phyloP scores from a whole-genome alignment of 2,797 vertebrate species.

The Ptychadena robeensis region DNA sequence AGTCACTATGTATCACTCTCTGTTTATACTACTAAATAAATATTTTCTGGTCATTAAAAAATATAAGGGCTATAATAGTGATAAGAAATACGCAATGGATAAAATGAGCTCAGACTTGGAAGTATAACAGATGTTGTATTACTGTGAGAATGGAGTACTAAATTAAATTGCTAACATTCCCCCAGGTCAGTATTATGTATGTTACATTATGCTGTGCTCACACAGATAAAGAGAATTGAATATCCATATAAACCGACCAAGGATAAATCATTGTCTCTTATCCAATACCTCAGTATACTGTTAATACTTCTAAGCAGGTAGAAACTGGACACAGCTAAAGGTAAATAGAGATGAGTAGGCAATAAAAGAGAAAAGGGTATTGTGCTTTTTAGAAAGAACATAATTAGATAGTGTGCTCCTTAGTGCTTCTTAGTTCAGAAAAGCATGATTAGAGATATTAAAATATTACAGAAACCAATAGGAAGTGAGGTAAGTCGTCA shows the following conservation, averaged over 20 bases:
- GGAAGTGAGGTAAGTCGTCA: background rate
- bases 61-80: constrained; percentile 12
- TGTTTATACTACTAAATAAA: constrained; percentile 22
- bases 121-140: constrained; percentile 34
- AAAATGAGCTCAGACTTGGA: constrained; percentile 19
- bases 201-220: constrained; percentile 34
- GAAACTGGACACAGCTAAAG: background rate
- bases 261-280: background rate
- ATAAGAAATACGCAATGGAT: constrained; percentile 1
- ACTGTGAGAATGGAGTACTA: constrained; percentile 9
- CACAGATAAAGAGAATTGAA: constrained; percentile 36
- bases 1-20: constrained; percentile 6
- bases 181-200: constrained; percentile 42
- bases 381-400: background rate
- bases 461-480: background rate
- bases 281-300: background rate
- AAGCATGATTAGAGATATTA: background rate
- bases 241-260: constrained; percentile 27
- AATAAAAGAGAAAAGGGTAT: background rate
- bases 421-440: background rate
- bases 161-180: constrained; percentile 49
- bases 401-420: background rate
- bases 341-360: background rate
- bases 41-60: constrained; percentile 6
- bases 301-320: background rate